Base-by-base conservation (phyloP, 2,797 vertebrate genomes). In the Nannoperca australis region DNA sequence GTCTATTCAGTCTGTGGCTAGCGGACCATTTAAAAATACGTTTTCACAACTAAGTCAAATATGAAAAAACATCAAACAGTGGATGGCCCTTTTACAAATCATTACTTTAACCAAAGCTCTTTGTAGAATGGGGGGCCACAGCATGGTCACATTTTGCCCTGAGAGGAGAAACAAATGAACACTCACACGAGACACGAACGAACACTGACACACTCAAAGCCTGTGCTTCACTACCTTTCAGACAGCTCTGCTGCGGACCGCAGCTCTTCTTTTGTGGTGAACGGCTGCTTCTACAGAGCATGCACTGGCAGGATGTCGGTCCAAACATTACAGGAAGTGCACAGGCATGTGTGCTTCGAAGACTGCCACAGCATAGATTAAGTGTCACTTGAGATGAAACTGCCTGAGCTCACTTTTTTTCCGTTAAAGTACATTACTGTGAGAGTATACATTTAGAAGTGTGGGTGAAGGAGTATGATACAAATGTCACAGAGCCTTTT, bases 271-370 rank as follows among this genome's bases (percentile, higher is more conserved):
- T 68, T 93, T 94, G 94, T 87, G 94, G 94, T 90, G 83, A 88
- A 82, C 75, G 53, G 24, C 85, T 92, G 88, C 87, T 90, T 84
- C 84, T 72, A 73, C 76, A 91, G 58, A 81, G 85, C 85, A 13
- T 49, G 87, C 92, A 76, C 47, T 6, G 66, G 74, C 94, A 95
- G 95, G 95, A 96, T 93, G 90, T 94, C 66, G 79, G 84, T 88
- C 90, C 85, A 86, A 93, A 86, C 87, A 77, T 83, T 59, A 88
- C 94, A 95, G 92, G 92, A 94, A 94, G 90, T 83, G 84, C 80
- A 85, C 69, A 80, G 78, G 88, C 73, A 85, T 79, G 80, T 73
- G 71, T 79, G 70, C 67, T 85, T 27, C 74, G 64, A 87, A 64
- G 38, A 81, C 76, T 85, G 64, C 78, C 70, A 79, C 75, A 79